Evolutionary conservation across 2,888 invertebrate genomes (phyloP), one percentile per base, ranked within the genome.

Genomic region (Tachystola acroxantha): DNA sequence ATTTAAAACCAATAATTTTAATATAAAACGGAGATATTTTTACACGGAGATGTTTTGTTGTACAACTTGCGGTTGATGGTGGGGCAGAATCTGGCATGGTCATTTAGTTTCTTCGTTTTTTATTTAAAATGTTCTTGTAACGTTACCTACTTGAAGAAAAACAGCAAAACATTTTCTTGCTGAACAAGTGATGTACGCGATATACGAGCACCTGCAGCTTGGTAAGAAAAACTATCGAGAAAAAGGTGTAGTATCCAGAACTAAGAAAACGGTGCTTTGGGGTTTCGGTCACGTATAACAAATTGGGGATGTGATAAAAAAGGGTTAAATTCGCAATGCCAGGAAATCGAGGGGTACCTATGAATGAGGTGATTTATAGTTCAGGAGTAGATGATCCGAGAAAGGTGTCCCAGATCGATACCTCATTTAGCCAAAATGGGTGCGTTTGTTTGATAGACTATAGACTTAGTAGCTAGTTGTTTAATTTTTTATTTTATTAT

Each of bases 301-400:
- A 40, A 40, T 40, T 40, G 40, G 36, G 40, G 40, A 36, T 34
- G 33, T 26, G 34, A 40, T 40, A 40, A 40, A 40, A 36, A 36
- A 40, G 40, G 40, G 36, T 40, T 40, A 40, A 30, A 36, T 27
- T 36, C 31, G 40, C 40, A 28, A 19, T 29, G 26, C 33, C 25
- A 33, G 40, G 31, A 40, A 40, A 40, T 36, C 26, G 36, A 40
- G 13, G 36, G 29, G 30, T 25, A 34, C 39, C 33, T 30, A 36
- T 34, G 30, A 40, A 40, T 36, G 36, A 40, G 40, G 40, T 40
- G 40, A 40, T 40, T 40, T 40, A 36, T 40, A 33, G 31, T 27
- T 27, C 28, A 27, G 20, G 27, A 14, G 32, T 22, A 34, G 36
- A 40, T 40, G 36, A 36, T 10, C 19, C 36, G 32, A 22, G 24